phyloP scores from a whole-genome alignment of 2,888 invertebrate species.

The Dolichopus griseipennis region DNA sequence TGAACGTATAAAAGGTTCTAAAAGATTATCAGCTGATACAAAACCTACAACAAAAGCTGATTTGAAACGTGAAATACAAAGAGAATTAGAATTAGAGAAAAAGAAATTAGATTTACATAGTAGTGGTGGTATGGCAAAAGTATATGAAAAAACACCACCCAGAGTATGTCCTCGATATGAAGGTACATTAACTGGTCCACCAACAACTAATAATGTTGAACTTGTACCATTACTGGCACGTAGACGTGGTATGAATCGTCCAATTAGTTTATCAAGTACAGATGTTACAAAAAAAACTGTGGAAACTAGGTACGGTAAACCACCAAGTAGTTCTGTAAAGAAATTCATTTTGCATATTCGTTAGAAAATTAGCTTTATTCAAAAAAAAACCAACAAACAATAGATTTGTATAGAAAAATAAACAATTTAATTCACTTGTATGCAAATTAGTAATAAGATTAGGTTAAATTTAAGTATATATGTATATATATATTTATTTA shows the following conservation, averaged over 20 bases:
- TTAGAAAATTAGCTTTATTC: constrained; percentile 24
- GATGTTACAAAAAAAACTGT: constrained; percentile 46
- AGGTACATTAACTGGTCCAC: constrained; percentile 16
- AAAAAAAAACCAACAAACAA: no score
- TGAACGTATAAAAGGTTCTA: constrained; percentile 18
- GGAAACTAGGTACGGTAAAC: constrained; percentile 40
- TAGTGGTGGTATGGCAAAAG: constrained; percentile 9
- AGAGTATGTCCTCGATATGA: constrained; percentile 8
- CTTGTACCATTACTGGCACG: constrained; percentile 66
- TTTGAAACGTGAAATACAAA: constrained; percentile 21
- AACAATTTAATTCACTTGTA: neutral
- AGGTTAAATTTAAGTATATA: neutral
- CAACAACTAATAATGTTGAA: constrained; percentile 61
- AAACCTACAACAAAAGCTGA: constrained; percentile 32
- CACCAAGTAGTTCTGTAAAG: constrained; percentile 39
- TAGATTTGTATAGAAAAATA: constrained; percentile 13
- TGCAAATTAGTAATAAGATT: neutral
- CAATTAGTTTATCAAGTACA: constrained; percentile 49
- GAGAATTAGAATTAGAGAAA: constrained; percentile 20
- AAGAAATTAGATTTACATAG: constrained; percentile 4
- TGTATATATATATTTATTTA: neutral
- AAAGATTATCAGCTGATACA: constrained; percentile 23
- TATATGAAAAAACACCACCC: neutral
- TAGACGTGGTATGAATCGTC: constrained; percentile 49
- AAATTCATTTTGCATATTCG: constrained; percentile 43